phyloP scores from a whole-genome alignment of 2,797 vertebrate species.

The Typhlichthys eigenmanni region DNA sequence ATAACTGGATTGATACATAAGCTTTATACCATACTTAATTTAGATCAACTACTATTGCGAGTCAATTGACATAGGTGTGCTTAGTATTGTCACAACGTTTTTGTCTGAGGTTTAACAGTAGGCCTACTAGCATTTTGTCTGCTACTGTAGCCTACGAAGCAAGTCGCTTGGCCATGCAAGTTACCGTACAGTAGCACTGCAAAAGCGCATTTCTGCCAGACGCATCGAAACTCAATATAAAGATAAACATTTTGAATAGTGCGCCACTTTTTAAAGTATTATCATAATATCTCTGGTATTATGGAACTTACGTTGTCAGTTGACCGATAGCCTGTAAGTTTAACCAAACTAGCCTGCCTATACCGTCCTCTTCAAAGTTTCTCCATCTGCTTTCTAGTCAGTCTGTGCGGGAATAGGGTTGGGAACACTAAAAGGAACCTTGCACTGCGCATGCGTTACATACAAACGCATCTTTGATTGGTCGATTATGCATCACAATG shows the following conservation, averaged over 20 bases:
- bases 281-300: constrained; percentile 4
- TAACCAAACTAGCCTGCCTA: background rate
- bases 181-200: background rate
- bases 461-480: constrained; percentile 34
- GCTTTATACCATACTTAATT: no score
- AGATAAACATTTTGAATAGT: accelerated
- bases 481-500: constrained; percentile 5
- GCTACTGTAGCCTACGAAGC: background rate
- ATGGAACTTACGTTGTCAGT: constrained; percentile 44
- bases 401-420: background rate
- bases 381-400: background rate
- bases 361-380: constrained; percentile 9
- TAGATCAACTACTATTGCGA: no score
- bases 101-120: constrained; percentile 17
- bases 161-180: constrained; percentile 9
- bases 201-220: background rate
- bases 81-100: background rate
- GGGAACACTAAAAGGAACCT: background rate
- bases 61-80: no score
- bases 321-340: background rate
- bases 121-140: background rate
- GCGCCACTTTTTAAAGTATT: background rate
- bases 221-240: background rate
- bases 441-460: constrained; percentile 43
- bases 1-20: no score